Evolutionary conservation across 2,888 invertebrate species (phyloP).

Genomic region (Noctua janthina): DNA sequence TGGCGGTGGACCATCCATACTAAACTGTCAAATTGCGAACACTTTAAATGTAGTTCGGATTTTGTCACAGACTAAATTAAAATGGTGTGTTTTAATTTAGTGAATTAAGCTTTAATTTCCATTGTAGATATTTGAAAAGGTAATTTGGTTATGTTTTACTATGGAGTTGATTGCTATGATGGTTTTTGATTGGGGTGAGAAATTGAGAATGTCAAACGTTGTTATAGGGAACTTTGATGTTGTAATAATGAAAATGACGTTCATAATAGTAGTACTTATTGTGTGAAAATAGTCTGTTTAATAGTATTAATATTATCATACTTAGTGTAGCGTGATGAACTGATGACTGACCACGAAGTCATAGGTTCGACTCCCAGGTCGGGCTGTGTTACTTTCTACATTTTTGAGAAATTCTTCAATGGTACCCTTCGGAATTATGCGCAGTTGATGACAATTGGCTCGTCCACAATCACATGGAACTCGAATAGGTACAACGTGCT

Average conservation of each 20-base stretch:
- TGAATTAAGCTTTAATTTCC: slow-evolving; percentile 54
- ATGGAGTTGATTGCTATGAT: slow-evolving; percentile 50
- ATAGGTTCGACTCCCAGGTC: background rate
- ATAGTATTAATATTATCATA: background rate
- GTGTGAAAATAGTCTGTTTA: background rate
- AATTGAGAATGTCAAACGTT: slow-evolving; percentile 17
- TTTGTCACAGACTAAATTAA: background rate
- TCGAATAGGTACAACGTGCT: no score
- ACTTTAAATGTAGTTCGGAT: background rate
- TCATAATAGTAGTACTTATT: background rate
- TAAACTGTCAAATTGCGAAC: slow-evolving; percentile 17
- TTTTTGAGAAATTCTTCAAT: background rate
- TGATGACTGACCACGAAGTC: no score
- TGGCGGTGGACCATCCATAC: slow-evolving; percentile 3
- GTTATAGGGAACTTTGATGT: slow-evolving; percentile 24
- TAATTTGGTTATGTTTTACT: slow-evolving; percentile 55
- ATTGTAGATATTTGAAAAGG: slow-evolving; percentile 41
- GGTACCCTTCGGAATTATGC: background rate
- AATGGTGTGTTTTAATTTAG: slow-evolving; percentile 23
- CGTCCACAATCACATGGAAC: background rate
- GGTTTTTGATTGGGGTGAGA: slow-evolving; percentile 38
- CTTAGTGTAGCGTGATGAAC: background rate
- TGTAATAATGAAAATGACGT: background rate
- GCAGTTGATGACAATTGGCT: background rate
- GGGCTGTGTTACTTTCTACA: background rate